phyloP scores from a whole-genome alignment of 2,113 vertebrate species.

The Sula dactylatra region DNA sequence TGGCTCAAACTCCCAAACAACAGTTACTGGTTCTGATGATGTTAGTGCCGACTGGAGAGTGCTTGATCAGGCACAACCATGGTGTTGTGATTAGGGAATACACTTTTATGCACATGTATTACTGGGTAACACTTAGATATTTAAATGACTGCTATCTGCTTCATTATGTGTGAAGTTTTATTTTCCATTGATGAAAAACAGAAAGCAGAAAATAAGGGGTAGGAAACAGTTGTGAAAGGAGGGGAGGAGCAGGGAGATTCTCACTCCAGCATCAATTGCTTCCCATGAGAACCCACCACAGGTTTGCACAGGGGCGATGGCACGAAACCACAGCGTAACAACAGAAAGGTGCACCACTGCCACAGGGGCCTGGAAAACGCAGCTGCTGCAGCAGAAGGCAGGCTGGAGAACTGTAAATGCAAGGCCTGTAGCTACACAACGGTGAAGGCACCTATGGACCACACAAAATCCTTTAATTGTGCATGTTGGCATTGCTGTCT shows the following conservation, averaged over 20 bases:
- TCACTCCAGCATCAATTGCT: not conserved
- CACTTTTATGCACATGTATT: too few relatives aligned
- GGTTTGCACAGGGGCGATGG: fast-evolving
- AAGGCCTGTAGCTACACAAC: not conserved
- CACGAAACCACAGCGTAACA: not conserved
- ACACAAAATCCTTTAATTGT: not conserved
- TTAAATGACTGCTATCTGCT: not conserved
- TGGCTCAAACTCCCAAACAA: not conserved
- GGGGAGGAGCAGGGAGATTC: not conserved
- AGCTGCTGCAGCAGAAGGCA: not conserved
- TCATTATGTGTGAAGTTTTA: not conserved
- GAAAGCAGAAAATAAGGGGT: not conserved
- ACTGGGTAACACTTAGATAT: not conserved
- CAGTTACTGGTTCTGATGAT: not conserved
- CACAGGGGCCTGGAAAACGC: not conserved
- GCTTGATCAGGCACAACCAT: fast-evolving
- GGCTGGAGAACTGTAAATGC: not conserved
- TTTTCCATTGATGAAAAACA: not conserved
- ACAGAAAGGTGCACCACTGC: not conserved
- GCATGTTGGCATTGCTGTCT: not conserved
- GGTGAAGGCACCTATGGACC: not conserved
- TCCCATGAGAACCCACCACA: not conserved
- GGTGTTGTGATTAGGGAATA: not conserved
- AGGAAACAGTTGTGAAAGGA: not conserved
- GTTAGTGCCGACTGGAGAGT: fast-evolving